Base-by-base conservation (phyloP, 2,888 invertebrate genomes). In the Biston stratarius region DNA sequence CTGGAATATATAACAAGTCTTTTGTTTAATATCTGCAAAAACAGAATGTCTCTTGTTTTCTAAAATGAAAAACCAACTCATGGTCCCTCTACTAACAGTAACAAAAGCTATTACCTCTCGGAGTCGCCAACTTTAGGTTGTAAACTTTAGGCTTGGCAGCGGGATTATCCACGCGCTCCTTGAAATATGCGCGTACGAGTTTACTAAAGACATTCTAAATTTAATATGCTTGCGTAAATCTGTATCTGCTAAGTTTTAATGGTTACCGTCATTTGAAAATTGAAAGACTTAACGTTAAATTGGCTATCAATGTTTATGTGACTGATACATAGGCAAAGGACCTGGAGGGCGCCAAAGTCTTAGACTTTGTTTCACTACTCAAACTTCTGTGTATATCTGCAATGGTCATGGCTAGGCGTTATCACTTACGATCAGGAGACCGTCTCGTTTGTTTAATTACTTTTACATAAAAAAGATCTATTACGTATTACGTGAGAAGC, bases 101-200 rank as follows among this genome's bases (percentile, higher is more conserved):
- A 83, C 82, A 85, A 86, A 86, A 85, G 84, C 86, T 79, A 84
- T 86, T 86, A 86, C 85, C 82, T 82, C 81, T 62, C 61, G 64
- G 57, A 67, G 62, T 58, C 64, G 69, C 75, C 65, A 63, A 69
- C 60, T 66, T 63, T 48, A 34, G 44, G 53, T 61, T 68, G 52
- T 60, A 56, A 64, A 63, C 40, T 68, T 51, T 52, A 49, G 42
- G 67, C 61, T 64, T 68, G 67, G 59, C 34, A 14, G 34, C 33
- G 44, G 63, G 67, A 68, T 68, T 56, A 68, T 64, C 63, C 63
- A 42, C 51, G 59, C 59, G 49, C 34, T 45, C 42, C 58, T 48
- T 56, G 42, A 63, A 64, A 51, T 64, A 68, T 63, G 63, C 60
- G 56, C 60, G 60, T 34, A 67, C 55, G 55, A 67, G 45, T 67